Evolutionary conservation across 2,888 invertebrate species (phyloP), one percentile per base, ranked within the genome.

Genomic region (Lepeophtheirus nordmannii): DNA sequence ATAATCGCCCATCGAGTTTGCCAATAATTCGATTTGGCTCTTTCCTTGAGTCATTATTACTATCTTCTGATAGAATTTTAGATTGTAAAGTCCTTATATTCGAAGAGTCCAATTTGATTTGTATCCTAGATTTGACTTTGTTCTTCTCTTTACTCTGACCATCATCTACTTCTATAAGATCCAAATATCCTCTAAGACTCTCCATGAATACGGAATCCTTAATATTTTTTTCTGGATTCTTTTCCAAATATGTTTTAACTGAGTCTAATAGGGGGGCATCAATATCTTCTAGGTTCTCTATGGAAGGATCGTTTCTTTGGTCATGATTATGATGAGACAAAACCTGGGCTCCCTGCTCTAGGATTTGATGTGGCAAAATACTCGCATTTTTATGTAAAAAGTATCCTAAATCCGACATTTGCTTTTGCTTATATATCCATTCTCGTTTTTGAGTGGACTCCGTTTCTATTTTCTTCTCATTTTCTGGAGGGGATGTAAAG

Each of bases 161-260:
- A 20, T 61, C 61, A 30, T 62, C 46, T n/a, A 3, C 30, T 14
- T 62, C 62, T 20, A 62, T 40, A 14, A 62, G 38, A 62, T 62
- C 62, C 12, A 62, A 41, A 41, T 62, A 62, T 17, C 14, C 22
- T 20, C 22, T 20, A 14, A 62, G 20, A 41, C 41, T 41, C 23
- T 62, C 41, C 39, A 38, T 62, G 22, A 62, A 41, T 17, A 22
- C 46, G 17, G 40, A 37, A 3, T 39, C 38, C 2, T 40, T 38
- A 1, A 12, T 20, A n/a, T 23, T n/a, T 20, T 41, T 41, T 17
- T 46, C 62, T n/a, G 39, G 17, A 40, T 41, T 39, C 1, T 62
- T 46, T 14, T 30, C 14, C 30, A 62, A 23, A 22, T 62, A 62
- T n/a, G 8, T 10, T 62, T 41, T 46, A 11, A 62, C 12, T 5